Evolutionary conservation across 2,113 vertebrate species (phyloP).

Genomic region (Phodopus roborovskii): DNA sequence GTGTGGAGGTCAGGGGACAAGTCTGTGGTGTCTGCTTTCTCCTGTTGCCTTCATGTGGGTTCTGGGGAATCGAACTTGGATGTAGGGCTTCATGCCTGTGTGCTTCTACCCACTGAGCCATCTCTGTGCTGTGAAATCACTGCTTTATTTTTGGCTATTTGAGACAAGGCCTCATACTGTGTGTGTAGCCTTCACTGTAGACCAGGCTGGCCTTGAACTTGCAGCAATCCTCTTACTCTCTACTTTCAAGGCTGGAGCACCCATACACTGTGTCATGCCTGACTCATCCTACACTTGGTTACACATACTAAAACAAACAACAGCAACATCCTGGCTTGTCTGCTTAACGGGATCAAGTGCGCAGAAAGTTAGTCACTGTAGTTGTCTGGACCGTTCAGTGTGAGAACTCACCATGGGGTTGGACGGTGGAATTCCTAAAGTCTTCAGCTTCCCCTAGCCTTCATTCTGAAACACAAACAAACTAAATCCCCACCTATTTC

Average conservation of each 20-base stretch:
- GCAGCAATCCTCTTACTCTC: neutral
- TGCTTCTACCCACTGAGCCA: neutral
- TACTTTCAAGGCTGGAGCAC: neutral
- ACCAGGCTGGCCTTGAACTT: neutral
- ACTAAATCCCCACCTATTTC: conserved; percentile 17
- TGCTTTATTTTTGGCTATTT: neutral
- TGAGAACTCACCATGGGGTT: neutral
- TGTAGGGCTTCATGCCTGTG: neutral
- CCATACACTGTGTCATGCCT: too few relatives aligned
- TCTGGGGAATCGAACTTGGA: neutral
- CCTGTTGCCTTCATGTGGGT: too few relatives aligned
- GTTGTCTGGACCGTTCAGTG: neutral
- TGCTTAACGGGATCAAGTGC: neutral
- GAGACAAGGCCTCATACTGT: neutral
- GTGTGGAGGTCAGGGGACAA: neutral
- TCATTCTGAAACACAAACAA: conserved; percentile 23
- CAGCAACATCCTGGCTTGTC: fast-evolving
- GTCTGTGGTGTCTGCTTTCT: neutral
- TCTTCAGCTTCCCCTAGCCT: neutral
- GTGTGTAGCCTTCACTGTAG: neutral
- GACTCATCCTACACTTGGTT: too few relatives aligned
- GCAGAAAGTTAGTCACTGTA: neutral
- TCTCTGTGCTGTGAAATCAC: neutral
- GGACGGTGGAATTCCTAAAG: neutral
- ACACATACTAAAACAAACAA: neutral